Percentiles rank a stretch among this genome's conserved stretches.
Evolutionary conservation across 30 jellyfish, hydroid and myxozoan species (phyloP).

Genomic region (Chrysaora quinquecirrha): DNA sequence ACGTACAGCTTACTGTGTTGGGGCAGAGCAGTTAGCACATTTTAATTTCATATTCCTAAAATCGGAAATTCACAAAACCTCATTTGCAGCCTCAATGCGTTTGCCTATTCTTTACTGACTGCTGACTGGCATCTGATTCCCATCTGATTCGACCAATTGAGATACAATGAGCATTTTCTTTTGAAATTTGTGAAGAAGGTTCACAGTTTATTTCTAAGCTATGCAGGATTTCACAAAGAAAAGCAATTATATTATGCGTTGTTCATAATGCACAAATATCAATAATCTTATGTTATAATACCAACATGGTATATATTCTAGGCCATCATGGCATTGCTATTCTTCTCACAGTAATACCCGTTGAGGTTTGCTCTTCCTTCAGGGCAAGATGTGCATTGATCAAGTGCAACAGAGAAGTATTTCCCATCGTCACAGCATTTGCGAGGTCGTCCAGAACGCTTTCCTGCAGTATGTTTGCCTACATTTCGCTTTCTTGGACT

Average conservation of each 20-base stretch:
- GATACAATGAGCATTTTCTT: too few species aligned
- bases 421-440: neutral
- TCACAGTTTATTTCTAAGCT: too few species aligned
- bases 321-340: conserved; percentile 3
- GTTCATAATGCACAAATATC: neutral
- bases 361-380: neutral
- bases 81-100: too few species aligned
- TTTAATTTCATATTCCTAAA: too few species aligned
- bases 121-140: too few species aligned
- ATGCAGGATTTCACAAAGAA: neutral
- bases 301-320: neutral
- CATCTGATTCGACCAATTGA: too few species aligned
- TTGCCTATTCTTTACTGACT: too few species aligned
- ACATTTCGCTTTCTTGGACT: neutral
- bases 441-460: conserved; percentile 1
- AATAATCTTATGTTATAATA: too few species aligned
- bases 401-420: neutral
- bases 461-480: neutral
- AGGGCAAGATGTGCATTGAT: neutral
- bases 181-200: too few species aligned
- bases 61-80: too few species aligned
- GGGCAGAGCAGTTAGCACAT: too few species aligned
- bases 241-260: neutral
- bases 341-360: neutral
- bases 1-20: too few species aligned